A percentile compares a stretch with the other conserved stretches of the same genome.
These are phyloP conservation scores for Tetrax tetrax DNA, from an alignment of 2,113 vertebrate species.

Conservation along the genomic window DNA sequence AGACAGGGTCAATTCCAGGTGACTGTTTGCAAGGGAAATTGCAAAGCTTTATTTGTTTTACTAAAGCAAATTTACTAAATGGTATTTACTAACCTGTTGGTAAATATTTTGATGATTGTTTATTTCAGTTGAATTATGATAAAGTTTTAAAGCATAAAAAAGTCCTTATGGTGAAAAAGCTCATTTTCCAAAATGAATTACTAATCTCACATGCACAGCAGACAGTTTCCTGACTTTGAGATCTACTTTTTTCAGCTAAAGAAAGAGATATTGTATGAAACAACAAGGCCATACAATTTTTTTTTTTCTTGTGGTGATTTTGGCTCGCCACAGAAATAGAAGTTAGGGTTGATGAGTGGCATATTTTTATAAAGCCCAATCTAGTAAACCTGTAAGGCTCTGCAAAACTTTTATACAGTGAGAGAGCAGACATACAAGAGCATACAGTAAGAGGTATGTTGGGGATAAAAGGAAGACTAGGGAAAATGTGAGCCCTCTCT, in stretches of 20 bases:
- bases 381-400: neutral
- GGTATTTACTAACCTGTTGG: neutral
- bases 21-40: neutral
- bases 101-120: constrained; percentile 35
- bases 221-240: neutral
- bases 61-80: neutral
- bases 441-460: too few species aligned
- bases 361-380: neutral
- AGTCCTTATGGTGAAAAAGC: neutral
- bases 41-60: neutral
- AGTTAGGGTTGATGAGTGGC: neutral
- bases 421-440: neutral
- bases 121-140: neutral
- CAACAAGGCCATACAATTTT: neutral
- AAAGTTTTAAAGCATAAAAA: neutral
- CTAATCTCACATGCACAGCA: neutral
- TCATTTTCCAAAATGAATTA: neutral
- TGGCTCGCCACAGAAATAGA: neutral
- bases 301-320: neutral
- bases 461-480: too few species aligned
- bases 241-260: neutral
- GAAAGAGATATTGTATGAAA: neutral
- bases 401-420: neutral
- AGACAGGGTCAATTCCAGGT: neutral
- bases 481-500: too few species aligned